Conservation (phyloP, 2,888 invertebrate genomes). For the Conchocele bisecta region DNA sequence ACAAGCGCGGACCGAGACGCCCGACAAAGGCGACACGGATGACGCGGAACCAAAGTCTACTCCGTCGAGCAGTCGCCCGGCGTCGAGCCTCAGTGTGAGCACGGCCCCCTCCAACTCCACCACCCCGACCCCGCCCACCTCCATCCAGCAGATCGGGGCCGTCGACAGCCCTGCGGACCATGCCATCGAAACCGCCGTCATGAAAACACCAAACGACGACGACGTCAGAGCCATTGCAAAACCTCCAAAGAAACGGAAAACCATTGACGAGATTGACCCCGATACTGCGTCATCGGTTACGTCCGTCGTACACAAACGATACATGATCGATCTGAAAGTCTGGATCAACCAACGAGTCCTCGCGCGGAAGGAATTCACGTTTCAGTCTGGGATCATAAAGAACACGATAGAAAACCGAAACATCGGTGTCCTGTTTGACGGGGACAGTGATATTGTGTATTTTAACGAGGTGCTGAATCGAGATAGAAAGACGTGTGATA, state of each 20-base stretch:
- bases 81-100: conserved; percentile 51
- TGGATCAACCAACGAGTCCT: conserved; percentile 97
- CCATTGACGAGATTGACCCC: conserved; percentile 76
- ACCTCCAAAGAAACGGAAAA: conserved; percentile 95
- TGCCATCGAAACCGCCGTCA: conserved; percentile 12
- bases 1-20: conserved; percentile 51
- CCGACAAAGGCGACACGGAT: conserved; percentile 29
- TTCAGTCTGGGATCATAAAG: conserved; percentile 92
- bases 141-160: conserved; percentile 21
- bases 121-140: conserved; percentile 38
- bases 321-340: conserved; percentile 91
- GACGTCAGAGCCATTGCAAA: conserved; percentile 84
- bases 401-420: conserved; percentile 84
- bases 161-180: conserved; percentile 26
- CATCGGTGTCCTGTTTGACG: conserved; percentile 92
- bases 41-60: conserved; percentile 49
- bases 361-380: conserved; percentile 91
- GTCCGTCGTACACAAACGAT: conserved; percentile 57
- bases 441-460: conserved; percentile 88
- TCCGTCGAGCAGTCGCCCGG: conserved; percentile 56
- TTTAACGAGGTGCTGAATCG: conserved; percentile 88
- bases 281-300: conserved; percentile 44
- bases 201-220: conserved; percentile 59
- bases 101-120: conserved; percentile 49
- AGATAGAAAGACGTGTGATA: conserved; percentile 89